Percentiles rank a stretch among this genome's conserved stretches.
phyloP scores from a whole-genome alignment of 2,113 vertebrate genomes.

The Centropus bengalensis region DNA sequence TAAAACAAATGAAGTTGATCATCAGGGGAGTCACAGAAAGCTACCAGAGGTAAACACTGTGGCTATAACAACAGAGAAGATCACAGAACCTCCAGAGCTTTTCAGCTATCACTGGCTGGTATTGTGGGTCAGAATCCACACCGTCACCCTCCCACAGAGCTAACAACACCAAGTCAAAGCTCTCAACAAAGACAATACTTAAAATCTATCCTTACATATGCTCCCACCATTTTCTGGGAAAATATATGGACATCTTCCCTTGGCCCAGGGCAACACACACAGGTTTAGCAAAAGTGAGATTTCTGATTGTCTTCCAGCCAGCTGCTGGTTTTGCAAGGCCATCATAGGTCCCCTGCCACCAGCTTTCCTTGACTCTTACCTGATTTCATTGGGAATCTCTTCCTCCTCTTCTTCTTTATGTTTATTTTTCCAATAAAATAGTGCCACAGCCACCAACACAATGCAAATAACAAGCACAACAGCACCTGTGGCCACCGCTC shows the following conservation, averaged over 20 bases:
- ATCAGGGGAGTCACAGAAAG: background rate
- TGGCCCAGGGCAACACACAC: background rate
- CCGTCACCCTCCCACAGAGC: fast-evolving
- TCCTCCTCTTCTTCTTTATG: conserved; percentile 96
- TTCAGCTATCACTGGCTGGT: background rate
- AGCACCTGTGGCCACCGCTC: conserved; percentile 86
- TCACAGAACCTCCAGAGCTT: background rate
- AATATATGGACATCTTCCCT: background rate
- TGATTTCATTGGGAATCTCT: conserved; percentile 98
- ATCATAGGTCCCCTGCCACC: background rate
- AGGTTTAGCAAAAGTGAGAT: background rate
- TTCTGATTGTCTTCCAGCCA: background rate
- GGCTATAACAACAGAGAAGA: background rate
- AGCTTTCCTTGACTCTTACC: conserved; percentile 74
- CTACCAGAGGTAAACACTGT: background rate
- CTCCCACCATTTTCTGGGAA: background rate
- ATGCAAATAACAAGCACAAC: conserved; percentile 87
- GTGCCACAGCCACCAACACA: conserved; percentile 85
- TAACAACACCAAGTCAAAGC: background rate
- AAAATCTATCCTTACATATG: background rate
- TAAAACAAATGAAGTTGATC: background rate
- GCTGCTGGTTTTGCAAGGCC: fast-evolving
- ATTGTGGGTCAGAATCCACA: background rate
- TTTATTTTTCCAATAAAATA: conserved; percentile 98
- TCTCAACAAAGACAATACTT: background rate